phyloP scores from a whole-genome alignment of 2,797 vertebrate species.

The Argentina silus region DNA sequence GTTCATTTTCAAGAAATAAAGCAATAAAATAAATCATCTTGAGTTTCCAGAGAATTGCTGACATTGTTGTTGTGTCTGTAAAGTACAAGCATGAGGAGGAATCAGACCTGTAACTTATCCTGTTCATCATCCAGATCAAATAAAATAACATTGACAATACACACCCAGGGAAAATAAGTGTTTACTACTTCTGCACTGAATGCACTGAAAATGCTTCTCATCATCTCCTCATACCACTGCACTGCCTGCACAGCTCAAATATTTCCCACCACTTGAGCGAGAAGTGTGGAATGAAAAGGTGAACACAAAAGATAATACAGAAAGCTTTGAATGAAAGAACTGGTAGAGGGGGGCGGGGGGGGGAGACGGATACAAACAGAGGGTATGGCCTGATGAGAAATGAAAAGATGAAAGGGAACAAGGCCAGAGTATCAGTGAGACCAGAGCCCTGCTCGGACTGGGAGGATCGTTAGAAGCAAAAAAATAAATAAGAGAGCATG shows the following conservation, averaged over 20 bases:
- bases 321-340: slow-evolving; percentile 26
- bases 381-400: slow-evolving; percentile 32
- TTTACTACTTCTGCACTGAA: slow-evolving; percentile 26
- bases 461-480: slow-evolving; percentile 37
- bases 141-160: slow-evolving; percentile 34
- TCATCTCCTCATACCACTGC: slow-evolving; percentile 2
- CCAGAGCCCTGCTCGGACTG: slow-evolving; percentile 28
- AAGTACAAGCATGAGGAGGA: slow-evolving; percentile 16
- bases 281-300: slow-evolving; percentile 16
- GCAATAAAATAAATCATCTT: background rate
- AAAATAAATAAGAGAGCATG: slow-evolving; percentile 35
- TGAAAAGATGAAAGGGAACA: slow-evolving; percentile 48
- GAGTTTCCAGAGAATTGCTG: background rate
- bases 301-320: slow-evolving; percentile 33
- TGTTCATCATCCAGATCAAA: slow-evolving; percentile 38
- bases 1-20: slow-evolving; percentile 26
- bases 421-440: slow-evolving; percentile 40
- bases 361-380: background rate
- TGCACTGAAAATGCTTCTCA: background rate
- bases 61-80: background rate
- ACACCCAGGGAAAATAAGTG: slow-evolving; percentile 20
- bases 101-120: slow-evolving; percentile 45
- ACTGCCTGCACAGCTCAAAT: slow-evolving; percentile 15
- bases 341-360: background rate
- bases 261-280: slow-evolving; percentile 27